Evolutionary conservation across 1,140 invertebrate genomes (phyloP).

Genomic region (Drosophila mauritiana): DNA sequence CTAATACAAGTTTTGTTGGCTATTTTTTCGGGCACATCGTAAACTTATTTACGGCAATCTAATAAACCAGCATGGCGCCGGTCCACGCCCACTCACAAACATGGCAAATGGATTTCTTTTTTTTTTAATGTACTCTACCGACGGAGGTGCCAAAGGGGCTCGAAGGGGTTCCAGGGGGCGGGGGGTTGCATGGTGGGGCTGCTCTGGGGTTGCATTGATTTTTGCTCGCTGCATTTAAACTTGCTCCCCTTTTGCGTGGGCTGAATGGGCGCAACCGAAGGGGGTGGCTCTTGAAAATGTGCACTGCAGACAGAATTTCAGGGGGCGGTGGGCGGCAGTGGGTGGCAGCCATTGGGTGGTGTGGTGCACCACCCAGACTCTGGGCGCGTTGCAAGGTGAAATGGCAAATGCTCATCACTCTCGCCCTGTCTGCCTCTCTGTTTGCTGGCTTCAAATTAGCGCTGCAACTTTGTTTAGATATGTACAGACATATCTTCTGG

Average conservation of each 20-base stretch:
- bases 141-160: neutral
- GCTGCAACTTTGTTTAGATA: slow-evolving; percentile 60
- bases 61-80: slow-evolving; percentile 76
- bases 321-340: neutral
- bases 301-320: slow-evolving; percentile 79
- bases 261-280: neutral
- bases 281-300: slow-evolving; percentile 65
- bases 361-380: slow-evolving; percentile 3
- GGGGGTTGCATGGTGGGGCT: neutral
- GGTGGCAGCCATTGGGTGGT: neutral
- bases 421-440: slow-evolving; percentile 14
- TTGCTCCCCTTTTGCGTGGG: slow-evolving; percentile 74
- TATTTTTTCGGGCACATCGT: slow-evolving; percentile 57
- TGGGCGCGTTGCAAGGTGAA: slow-evolving; percentile 58
- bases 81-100: slow-evolving; percentile 54
- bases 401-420: slow-evolving; percentile 52
- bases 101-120: slow-evolving; percentile 57
- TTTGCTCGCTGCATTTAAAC: slow-evolving; percentile 83
- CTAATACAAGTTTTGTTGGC: slow-evolving; percentile 8
- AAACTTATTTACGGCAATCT: slow-evolving; percentile 81
- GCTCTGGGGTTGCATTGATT: slow-evolving; percentile 80
- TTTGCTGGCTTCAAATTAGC: slow-evolving; percentile 70
- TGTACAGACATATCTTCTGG: slow-evolving; percentile 31
- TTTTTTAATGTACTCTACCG: slow-evolving; percentile 34
- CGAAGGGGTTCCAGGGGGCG: neutral